A percentile compares a stretch with the other conserved stretches of the same genome.
These are phyloP conservation scores for Calliscelio sp. DNA, from an alignment of 2,888 invertebrate genomes.

Conservation along the genomic window DNA sequence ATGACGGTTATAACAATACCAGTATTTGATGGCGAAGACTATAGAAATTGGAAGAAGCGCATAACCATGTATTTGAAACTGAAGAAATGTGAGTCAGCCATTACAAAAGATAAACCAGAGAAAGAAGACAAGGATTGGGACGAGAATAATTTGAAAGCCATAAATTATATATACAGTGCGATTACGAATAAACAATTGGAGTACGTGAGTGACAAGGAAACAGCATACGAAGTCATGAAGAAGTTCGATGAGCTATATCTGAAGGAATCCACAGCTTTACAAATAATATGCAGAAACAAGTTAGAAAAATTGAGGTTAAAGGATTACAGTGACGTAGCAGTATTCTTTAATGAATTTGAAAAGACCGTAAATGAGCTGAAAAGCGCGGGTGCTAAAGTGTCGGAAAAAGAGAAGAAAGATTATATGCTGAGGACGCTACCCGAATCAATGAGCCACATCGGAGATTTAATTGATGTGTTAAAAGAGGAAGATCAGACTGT, in stretches of 20 bases:
- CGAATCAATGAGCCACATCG: constrained; percentile 22
- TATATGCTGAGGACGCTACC: constrained; percentile 43
- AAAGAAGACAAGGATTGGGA: constrained; percentile 65
- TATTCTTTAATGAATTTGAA: constrained; percentile 53
- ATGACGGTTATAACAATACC: constrained; percentile 42
- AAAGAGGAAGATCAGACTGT: constrained; percentile 75
- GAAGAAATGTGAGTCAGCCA: constrained; percentile 60
- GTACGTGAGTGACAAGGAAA: constrained; percentile 67
- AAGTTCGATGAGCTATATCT: constrained; percentile 75
- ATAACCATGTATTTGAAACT: constrained; percentile 59
- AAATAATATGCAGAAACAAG: constrained; percentile 75
- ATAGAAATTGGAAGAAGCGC: constrained; percentile 75
- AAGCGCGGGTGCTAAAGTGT: constrained; percentile 41
- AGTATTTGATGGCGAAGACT: constrained; percentile 75
- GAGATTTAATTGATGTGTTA: constrained; percentile 59
- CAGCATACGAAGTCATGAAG: constrained; percentile 73
- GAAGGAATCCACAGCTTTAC: constrained; percentile 75
- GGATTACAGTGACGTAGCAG: constrained; percentile 18
- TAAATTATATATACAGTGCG: constrained; percentile 71
- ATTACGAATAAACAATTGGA: constrained; percentile 72
- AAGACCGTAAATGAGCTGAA: constrained; percentile 73
- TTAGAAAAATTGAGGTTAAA: constrained; percentile 74
- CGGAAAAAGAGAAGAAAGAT: constrained; percentile 36
- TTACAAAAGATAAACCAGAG: not conserved
- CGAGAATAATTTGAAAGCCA: constrained; percentile 73